phyloP scores from a whole-genome alignment of 2,113 vertebrate genomes.

The Rhinoderma darwinii region DNA sequence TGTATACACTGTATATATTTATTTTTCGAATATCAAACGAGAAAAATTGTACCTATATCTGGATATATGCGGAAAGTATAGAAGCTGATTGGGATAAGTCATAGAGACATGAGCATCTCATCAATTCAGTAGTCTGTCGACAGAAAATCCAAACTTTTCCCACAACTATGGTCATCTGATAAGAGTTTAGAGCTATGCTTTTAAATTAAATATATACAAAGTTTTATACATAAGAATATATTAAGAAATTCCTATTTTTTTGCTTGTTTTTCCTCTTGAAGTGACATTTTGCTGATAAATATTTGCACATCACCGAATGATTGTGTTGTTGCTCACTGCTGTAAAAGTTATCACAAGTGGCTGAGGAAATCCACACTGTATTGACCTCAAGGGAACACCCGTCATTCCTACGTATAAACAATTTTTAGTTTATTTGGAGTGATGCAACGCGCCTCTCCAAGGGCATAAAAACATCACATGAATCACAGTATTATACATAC shows the following conservation, averaged over 20 bases:
- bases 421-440: conserved; percentile 20
- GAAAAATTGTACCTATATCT: too few species aligned
- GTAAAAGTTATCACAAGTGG: neutral
- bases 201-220: too few species aligned
- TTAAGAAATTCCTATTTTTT: neutral
- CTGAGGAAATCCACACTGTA: conserved; percentile 43
- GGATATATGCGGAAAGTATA: too few species aligned
- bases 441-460: neutral
- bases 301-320: conserved; percentile 9
- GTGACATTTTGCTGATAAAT: conserved; percentile 26
- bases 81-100: too few species aligned
- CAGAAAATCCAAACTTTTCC: too few species aligned
- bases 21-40: too few species aligned
- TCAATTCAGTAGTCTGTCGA: too few species aligned
- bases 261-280: conserved; percentile 6
- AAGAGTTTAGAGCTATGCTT: too few species aligned
- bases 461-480: conserved; percentile 49
- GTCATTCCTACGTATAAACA: conserved; percentile 20
- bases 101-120: too few species aligned
- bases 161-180: too few species aligned
- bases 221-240: too few species aligned
- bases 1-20: too few species aligned
- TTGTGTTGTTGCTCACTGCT: neutral
- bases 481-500: conserved; percentile 3
- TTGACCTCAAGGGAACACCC: conserved; percentile 32